Evolutionary conservation across 1,140 invertebrate genomes (phyloP).

Genomic region (Cylas formicarius): DNA sequence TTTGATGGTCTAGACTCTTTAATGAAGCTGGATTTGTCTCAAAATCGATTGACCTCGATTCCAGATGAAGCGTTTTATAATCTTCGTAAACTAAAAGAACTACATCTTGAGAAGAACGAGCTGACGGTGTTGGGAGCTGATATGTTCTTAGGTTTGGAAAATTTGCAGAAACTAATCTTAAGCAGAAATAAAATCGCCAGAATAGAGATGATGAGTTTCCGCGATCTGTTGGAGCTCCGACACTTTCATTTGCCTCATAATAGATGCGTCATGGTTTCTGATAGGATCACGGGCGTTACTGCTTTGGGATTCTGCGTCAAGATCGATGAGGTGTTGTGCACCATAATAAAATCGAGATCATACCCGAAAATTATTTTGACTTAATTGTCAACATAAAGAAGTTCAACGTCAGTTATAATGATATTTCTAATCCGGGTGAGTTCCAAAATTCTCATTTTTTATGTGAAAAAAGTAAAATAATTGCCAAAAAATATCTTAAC

Average conservation of each 20-base stretch:
- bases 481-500: no score
- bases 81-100: constrained; percentile 1
- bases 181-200: background rate
- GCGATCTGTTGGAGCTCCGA: background rate
- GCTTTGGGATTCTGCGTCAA: constrained; percentile 4
- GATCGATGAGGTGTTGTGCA: constrained; percentile 8
- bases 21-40: background rate
- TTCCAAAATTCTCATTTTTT: no score
- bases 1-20: background rate
- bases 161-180: constrained; percentile 6
- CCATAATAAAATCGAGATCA: constrained; percentile 17
- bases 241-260: constrained; percentile 12
- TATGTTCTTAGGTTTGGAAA: constrained; percentile 3
- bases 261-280: constrained; percentile 11
- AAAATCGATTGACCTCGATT: constrained; percentile 4
- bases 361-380: no score
- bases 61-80: constrained; percentile 7
- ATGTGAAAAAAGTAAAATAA: no score
- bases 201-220: constrained; percentile 5
- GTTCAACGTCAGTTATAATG: constrained; percentile 18
- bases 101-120: constrained; percentile 5
- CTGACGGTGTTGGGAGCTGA: constrained; percentile 2
- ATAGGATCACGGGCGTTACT: background rate
- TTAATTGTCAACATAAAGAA: constrained; percentile 2
- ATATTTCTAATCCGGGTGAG: constrained; percentile 13